Conservation (phyloP, 2,797 vertebrate genomes). For the Lindbergichthys nudifrons region DNA sequence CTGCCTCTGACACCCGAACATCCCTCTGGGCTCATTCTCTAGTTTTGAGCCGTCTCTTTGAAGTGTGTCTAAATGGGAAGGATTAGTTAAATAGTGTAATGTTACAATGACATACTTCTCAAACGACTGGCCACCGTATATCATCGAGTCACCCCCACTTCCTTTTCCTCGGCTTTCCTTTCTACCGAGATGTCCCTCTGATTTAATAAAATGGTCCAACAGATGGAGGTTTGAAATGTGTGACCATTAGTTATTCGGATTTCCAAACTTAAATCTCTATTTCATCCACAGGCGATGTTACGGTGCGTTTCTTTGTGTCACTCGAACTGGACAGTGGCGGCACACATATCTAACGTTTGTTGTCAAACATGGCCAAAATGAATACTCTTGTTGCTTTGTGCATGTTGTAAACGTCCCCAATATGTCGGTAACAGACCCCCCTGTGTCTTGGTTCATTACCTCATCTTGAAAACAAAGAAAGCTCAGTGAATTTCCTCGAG, state of each 20-base stretch:
- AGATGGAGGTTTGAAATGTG: slow-evolving; percentile 19
- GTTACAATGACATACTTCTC: slow-evolving; percentile 63
- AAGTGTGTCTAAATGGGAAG: slow-evolving; percentile 67
- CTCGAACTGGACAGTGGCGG: no score
- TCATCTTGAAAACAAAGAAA: no score
- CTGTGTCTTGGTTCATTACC: no score
- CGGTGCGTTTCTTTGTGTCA: no score
- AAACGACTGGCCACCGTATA: slow-evolving; percentile 24
- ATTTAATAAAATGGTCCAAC: slow-evolving; percentile 17
- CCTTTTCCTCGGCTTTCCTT: background rate
- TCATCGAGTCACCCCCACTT: background rate
- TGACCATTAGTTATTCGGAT: slow-evolving; percentile 7
- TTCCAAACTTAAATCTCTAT: background rate
- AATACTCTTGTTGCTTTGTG: no score
- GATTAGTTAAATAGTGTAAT: slow-evolving; percentile 69
- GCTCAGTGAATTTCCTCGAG: no score
- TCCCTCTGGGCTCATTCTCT: slow-evolving; percentile 47
- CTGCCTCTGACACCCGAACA: slow-evolving; percentile 25
- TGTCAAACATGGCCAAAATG: no score
- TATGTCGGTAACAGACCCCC: no score
- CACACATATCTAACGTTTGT: no score
- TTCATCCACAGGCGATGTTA: background rate
- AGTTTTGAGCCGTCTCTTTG: slow-evolving; percentile 55
- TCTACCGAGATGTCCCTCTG: slow-evolving; percentile 42
- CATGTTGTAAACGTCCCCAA: no score